Percentiles rank a stretch among this genome's conserved stretches.
Conservation (phyloP, 2,113 vertebrate species). For the Onychostruthus taczanowskii region DNA sequence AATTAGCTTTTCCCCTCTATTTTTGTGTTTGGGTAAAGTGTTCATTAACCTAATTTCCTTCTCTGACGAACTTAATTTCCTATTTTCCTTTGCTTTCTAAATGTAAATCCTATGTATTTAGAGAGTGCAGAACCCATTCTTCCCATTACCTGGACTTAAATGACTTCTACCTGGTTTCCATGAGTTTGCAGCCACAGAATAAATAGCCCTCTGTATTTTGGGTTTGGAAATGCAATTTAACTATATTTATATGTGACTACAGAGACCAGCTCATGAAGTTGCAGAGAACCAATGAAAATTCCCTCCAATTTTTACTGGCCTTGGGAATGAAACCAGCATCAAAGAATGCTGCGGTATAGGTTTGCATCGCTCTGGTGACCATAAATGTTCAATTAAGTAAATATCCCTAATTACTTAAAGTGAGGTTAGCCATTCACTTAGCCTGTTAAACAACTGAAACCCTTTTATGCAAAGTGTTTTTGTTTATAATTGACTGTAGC, state of each 20-base stretch:
- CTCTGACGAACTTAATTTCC: not conserved
- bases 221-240: not conserved
- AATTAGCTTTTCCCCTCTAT: not conserved
- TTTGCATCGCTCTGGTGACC: not conserved
- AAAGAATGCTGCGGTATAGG: not conserved
- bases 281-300: not conserved
- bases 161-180: not conserved
- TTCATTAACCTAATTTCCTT: not conserved
- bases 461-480: not conserved
- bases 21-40: not conserved
- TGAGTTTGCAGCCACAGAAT: not conserved
- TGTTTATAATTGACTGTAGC: not conserved
- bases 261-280: not conserved
- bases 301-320: not conserved
- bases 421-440: not conserved
- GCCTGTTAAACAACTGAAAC: slow-evolving; percentile 22
- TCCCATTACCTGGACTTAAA: not conserved
- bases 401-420: slow-evolving; percentile 8
- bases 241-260: not conserved
- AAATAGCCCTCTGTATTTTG: not conserved
- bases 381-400: slow-evolving; percentile 11
- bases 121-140: not conserved
- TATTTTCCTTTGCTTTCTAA: not conserved
- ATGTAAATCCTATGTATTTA: not conserved
- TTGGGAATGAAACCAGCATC: not conserved